Percentiles rank a stretch among this genome's conserved stretches.
phyloP scores from a whole-genome alignment of 2,113 vertebrate species.

The Oxyruncus cristatus region DNA sequence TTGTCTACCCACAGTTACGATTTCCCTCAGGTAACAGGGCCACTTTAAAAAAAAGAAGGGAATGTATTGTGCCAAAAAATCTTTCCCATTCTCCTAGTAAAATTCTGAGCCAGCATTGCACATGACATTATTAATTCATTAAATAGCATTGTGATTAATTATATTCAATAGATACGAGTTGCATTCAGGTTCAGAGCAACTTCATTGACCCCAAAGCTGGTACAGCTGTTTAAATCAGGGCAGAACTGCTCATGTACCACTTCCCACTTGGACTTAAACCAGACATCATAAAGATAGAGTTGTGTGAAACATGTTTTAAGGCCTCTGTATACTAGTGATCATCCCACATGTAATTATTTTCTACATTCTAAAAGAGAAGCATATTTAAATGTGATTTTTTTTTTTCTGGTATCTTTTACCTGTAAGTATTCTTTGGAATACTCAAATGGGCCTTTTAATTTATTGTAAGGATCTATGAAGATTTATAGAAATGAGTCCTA shows the following conservation, averaged over 20 bases:
- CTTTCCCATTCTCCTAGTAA: neutral
- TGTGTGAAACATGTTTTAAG: neutral
- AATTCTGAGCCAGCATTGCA: conserved; percentile 9
- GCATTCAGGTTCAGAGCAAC: neutral
- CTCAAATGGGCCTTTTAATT: neutral
- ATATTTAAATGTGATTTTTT: neutral
- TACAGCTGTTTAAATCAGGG: conserved; percentile 24
- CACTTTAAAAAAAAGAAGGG: neutral
- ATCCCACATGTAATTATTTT: conserved; percentile 13
- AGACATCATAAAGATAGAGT: neutral
- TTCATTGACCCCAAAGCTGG: neutral
- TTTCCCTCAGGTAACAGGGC: neutral
- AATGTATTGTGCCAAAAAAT: neutral
- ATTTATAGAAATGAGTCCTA: conserved; percentile 6
- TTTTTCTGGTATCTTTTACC: conserved; percentile 2
- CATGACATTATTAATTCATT: neutral
- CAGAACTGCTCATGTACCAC: neutral
- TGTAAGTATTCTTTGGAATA: neutral
- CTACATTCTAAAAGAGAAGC: neutral
- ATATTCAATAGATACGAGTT: neutral
- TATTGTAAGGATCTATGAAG: neutral
- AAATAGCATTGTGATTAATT: conserved; percentile 15
- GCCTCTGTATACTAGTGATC: neutral
- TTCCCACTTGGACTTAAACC: conserved; percentile 14
- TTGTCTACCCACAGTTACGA: neutral